Base-by-base conservation (phyloP, 2,888 invertebrate genomes). In the Conus canariensis region DNA sequence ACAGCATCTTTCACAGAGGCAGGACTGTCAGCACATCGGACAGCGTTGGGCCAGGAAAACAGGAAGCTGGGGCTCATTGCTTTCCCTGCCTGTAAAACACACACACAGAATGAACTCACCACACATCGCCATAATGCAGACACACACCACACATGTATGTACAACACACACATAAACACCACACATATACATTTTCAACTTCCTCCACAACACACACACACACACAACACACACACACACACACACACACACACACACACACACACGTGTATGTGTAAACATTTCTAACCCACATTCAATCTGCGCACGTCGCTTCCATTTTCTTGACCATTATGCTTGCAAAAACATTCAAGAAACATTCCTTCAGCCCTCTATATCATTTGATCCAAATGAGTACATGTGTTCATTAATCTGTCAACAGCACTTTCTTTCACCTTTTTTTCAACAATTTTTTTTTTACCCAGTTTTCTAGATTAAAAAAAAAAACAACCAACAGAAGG, bases 41-140 rank as follows among this genome's bases (percentile, higher is more conserved):
- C 92, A 89, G 95, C 95, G 93, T 95, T 95, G 45, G 96, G 96
- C 96, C 96, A 96, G n/a, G 93, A 93, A 90, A 96, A 96, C 89
- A 96, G 88, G 88, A 96, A 96, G 90, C 94, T 94, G 9, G 96
- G 95, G 91, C 94, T 94, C 89, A 94, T 93, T n/a, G 94, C 93
- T 85, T 95, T 92, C 7, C 96, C 95, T 91, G 94, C 94, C 96
- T 96, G 92, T 67, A 93, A 94, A 85, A 70, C 22, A 59, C 10
- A 80, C 16, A 45, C 19, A 87, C 22, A 77, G 5, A 70, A 5
- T 25, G 14, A n/a, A 9, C 12, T 58, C 30, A 45, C 58, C n/a
- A 85, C 60, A 60, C 16, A 1, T 19, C 12, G 56, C 25, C 25
- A 45, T 83, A 30, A 83, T n/a, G 19, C 16, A n/a, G 7, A 70